phyloP scores from a whole-genome alignment of 2,797 vertebrate genomes.

The Paedocypris micromegethes region DNA sequence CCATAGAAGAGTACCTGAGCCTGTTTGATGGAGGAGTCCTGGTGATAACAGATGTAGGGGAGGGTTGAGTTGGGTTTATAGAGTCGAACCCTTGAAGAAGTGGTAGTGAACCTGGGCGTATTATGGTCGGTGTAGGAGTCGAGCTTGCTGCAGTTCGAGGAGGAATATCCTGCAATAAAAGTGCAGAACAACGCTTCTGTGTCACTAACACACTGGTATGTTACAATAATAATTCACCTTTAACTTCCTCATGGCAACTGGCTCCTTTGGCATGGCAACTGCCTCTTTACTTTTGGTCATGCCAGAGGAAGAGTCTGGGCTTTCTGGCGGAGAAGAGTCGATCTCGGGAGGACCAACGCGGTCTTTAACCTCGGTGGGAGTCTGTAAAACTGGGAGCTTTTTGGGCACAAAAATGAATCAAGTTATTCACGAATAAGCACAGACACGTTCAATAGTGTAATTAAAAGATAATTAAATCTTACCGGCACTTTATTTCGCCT shows the following conservation, averaged over 20 bases:
- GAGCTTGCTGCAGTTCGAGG: slow-evolving; percentile 76
- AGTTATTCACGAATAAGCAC: not conserved
- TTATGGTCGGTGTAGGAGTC: slow-evolving; percentile 88
- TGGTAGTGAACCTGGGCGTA: slow-evolving; percentile 90
- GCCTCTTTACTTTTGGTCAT: slow-evolving; percentile 67
- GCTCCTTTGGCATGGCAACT: slow-evolving; percentile 37
- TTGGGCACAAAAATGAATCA: slow-evolving; percentile 6
- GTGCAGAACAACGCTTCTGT: not conserved
- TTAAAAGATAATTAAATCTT: slow-evolving; percentile 30
- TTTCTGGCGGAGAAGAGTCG: slow-evolving; percentile 84
- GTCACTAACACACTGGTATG: not conserved
- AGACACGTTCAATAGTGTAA: not conserved
- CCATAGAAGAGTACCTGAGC: slow-evolving; percentile 72
- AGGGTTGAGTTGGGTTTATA: slow-evolving; percentile 87
- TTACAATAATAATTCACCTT: slow-evolving; percentile 33
- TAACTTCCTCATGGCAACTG: slow-evolving; percentile 39
- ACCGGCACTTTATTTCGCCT: slow-evolving; percentile 62
- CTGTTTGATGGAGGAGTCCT: slow-evolving; percentile 93
- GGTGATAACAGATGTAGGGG: slow-evolving; percentile 97
- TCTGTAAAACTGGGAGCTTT: slow-evolving; percentile 60
- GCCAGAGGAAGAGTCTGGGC: slow-evolving; percentile 74
- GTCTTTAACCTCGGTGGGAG: slow-evolving; percentile 81
- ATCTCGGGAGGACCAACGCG: slow-evolving; percentile 88
- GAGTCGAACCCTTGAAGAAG: slow-evolving; percentile 86
- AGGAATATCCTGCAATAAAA: slow-evolving; percentile 70